These are phyloP conservation scores for Ochropacha duplaris DNA, from an alignment of 2,888 invertebrate species.

Conservation along the genomic window DNA sequence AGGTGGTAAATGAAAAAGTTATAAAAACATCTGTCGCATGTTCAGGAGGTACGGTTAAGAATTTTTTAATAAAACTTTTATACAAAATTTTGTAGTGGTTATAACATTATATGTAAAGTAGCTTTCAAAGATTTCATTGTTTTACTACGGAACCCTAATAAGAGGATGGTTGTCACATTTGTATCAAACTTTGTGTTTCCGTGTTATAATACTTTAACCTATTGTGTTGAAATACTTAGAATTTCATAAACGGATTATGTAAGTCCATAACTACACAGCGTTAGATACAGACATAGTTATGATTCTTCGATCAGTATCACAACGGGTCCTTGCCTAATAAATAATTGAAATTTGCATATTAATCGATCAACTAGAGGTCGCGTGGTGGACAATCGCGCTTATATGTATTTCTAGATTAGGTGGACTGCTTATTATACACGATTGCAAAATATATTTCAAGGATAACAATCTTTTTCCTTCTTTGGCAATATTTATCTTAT, in stretches of 20 bases:
- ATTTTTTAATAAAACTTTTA: too few species aligned
- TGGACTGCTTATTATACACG: constrained; percentile 33
- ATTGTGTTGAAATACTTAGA: too few species aligned
- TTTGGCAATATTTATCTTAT: constrained; percentile 25
- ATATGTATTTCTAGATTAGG: constrained; percentile 59
- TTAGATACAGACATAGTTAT: constrained; percentile 26
- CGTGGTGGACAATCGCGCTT: constrained; percentile 53
- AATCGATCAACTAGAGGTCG: constrained; percentile 68
- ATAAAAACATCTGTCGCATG: too few species aligned
- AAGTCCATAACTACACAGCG: neutral
- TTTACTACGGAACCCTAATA: too few species aligned
- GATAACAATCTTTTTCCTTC: constrained; percentile 42
- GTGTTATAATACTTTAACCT: too few species aligned
- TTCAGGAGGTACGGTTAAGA: too few species aligned
- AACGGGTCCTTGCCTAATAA: constrained; percentile 48
- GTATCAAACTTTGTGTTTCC: too few species aligned
- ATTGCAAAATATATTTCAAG: constrained; percentile 61
- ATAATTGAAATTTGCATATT: constrained; percentile 68
- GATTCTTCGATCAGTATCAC: constrained; percentile 37
- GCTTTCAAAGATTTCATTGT: too few species aligned
- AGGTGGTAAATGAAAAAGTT: too few species aligned
- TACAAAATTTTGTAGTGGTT: too few species aligned
- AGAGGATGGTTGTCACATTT: too few species aligned
- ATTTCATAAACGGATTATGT: neutral
- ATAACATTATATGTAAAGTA: too few species aligned